A percentile compares a stretch with the other conserved stretches of the same genome.
phyloP scores from a whole-genome alignment of 2,888 invertebrate genomes.

The Leuctra nigra region DNA sequence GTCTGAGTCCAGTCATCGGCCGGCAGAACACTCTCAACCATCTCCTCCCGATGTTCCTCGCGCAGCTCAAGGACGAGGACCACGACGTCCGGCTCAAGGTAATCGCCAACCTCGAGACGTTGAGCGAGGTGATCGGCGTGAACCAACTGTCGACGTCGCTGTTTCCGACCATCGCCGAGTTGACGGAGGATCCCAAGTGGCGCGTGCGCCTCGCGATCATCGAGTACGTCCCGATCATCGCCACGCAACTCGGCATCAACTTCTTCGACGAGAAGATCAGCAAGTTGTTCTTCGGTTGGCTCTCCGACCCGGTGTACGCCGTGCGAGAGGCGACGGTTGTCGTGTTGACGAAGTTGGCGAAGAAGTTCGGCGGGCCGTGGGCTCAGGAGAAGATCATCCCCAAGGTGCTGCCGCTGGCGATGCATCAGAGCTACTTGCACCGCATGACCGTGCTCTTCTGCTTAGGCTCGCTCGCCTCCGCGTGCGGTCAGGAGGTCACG shows the following conservation, averaged over 20 bases:
- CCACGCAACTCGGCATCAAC: conserved; percentile 1
- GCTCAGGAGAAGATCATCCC: conserved; percentile 8
- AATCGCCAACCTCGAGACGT: conserved; percentile 1
- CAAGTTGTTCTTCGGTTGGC: conserved; percentile 2
- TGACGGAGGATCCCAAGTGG: conserved; percentile 18
- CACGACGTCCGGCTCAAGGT: conserved; percentile 15
- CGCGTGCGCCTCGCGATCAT: conserved; percentile 18
- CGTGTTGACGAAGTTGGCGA: neutral
- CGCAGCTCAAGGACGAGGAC: conserved; percentile 15
- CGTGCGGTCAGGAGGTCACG: conserved; percentile 8
- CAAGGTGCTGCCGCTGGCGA: conserved; percentile 4
- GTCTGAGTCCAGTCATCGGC: conserved; percentile 94
- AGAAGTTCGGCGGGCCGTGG: conserved; percentile 13
- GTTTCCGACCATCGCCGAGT: conserved; percentile 11
- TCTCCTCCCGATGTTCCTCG: conserved; percentile 61
- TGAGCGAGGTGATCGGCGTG: conserved; percentile 19
- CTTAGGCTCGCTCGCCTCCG: conserved; percentile 1
- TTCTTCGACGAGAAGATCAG: conserved; percentile 17
- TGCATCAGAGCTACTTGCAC: conserved; percentile 16
- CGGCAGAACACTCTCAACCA: conserved; percentile 87
- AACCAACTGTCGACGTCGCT: conserved; percentile 12
- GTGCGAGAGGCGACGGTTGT: conserved; percentile 7
- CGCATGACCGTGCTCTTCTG: conserved; percentile 15
- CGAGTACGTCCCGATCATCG: conserved; percentile 15
- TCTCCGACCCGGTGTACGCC: conserved; percentile 15